A percentile compares a stretch with the other conserved stretches of the same genome.
Evolutionary conservation across 1,140 invertebrate genomes (phyloP).

Genomic region (Atta colombica): DNA sequence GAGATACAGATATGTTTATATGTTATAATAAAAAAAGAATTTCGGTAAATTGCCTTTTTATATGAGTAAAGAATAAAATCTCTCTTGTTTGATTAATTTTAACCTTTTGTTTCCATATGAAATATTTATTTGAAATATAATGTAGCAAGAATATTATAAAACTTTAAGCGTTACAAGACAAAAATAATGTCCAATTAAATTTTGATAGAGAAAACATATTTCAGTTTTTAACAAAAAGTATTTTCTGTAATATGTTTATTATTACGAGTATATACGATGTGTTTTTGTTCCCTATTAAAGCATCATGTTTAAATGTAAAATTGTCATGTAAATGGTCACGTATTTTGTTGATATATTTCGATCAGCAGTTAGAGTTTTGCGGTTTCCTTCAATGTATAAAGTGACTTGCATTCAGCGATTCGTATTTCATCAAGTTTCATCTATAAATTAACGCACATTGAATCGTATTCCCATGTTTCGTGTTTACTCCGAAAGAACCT

Average conservation of each 20-base stretch:
- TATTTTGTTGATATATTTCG: constrained; percentile 15
- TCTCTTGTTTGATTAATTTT: background rate
- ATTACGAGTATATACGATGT: constrained; percentile 1
- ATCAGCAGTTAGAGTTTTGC: constrained; percentile 6
- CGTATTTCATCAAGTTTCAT: constrained; percentile 9
- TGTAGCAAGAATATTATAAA: background rate
- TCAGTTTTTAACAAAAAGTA: constrained; percentile 3
- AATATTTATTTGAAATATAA: background rate
- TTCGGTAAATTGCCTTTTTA: background rate
- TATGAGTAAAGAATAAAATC: background rate
- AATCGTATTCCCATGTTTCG: constrained; percentile 1
- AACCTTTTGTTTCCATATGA: background rate
- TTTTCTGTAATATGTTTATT: background rate
- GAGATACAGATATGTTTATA: background rate
- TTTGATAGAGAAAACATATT: background rate
- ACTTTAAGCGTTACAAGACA: background rate
- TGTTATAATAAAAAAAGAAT: background rate
- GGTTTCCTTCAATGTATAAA: constrained; percentile 22
- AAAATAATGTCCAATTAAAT: constrained; percentile 24
- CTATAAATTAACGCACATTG: constrained; percentile 20
- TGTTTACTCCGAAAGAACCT: background rate
- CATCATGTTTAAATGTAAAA: constrained; percentile 16
- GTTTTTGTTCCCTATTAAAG: constrained; percentile 33
- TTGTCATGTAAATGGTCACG: constrained; percentile 3
- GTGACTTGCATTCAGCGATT: background rate